phyloP scores from a whole-genome alignment of 2,113 vertebrate species.

The Psettodes erumei region DNA sequence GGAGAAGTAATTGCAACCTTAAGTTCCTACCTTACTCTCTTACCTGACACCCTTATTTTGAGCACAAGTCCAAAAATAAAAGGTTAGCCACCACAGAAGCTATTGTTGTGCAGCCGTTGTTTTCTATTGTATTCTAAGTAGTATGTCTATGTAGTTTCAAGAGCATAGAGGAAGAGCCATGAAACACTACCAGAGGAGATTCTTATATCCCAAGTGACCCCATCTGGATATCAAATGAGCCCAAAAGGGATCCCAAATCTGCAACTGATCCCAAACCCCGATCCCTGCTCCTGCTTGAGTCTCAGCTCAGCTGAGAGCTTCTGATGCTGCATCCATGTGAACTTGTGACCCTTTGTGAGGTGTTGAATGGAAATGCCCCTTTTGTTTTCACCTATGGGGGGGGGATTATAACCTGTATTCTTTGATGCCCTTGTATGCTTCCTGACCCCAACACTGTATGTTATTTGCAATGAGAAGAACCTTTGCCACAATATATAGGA shows the following conservation, averaged over 20 bases:
- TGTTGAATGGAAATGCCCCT: background rate
- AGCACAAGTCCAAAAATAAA: too few relatives aligned
- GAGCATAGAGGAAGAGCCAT: background rate
- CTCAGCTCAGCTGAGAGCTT: background rate
- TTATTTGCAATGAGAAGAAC: constrained; percentile 46
- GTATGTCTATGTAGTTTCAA: too few relatives aligned
- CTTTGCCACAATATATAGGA: constrained; percentile 63
- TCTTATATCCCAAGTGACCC: background rate
- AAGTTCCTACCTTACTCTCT: too few relatives aligned
- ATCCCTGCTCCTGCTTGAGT: background rate
- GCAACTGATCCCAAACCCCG: background rate
- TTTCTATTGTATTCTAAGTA: background rate
- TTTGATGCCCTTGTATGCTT: constrained; percentile 35
- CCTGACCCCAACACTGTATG: constrained; percentile 48
- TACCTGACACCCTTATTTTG: background rate
- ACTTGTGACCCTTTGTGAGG: background rate
- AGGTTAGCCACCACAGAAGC: too few relatives aligned
- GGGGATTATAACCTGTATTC: background rate
- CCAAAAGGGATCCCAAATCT: background rate
- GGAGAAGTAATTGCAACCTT: too few relatives aligned
- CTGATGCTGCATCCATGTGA: constrained; percentile 1
- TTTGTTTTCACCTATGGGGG: background rate
- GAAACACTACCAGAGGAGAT: background rate
- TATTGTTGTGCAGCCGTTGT: too few relatives aligned
- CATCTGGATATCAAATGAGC: background rate